A percentile compares a stretch with the other conserved stretches of the same genome.
Conservation (phyloP, 2,113 vertebrate genomes). For the Chionis minor region DNA sequence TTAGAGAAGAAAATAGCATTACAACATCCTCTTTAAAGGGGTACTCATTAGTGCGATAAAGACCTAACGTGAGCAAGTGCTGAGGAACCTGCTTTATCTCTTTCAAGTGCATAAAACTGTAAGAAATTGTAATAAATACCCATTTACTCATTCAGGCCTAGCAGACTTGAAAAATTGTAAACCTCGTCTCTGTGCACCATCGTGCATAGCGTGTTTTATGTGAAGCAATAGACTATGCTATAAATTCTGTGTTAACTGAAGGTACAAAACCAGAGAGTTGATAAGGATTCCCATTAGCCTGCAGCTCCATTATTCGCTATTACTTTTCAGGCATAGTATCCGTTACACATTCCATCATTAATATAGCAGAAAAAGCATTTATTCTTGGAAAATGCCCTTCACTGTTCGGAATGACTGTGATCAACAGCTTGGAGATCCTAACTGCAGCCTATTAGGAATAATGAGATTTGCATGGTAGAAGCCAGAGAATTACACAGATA, state of each 20-base stretch:
- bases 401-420: conserved; percentile 42
- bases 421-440: conserved; percentile 75
- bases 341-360: conserved; percentile 54
- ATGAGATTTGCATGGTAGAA: conserved; percentile 81
- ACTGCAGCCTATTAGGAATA: conserved; percentile 85
- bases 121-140: conserved; percentile 37
- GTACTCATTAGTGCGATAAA: background rate
- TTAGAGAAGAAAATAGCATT: background rate
- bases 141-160: conserved; percentile 21
- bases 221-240: background rate
- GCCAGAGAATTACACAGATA: conserved; percentile 68
- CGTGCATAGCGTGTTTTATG: background rate
- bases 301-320: background rate
- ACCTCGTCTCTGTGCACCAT: background rate
- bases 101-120: conserved; percentile 17
- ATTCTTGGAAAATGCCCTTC: conserved; percentile 40
- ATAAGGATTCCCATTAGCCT: conserved; percentile 8
- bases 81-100: conserved; percentile 24
- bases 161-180: background rate
- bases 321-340: conserved; percentile 26
- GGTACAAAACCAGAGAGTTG: background rate
- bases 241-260: background rate
- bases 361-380: conserved; percentile 52
- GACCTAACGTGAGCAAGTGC: background rate
- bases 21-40: background rate